phyloP scores from a whole-genome alignment of 2,113 vertebrate species.

The Mellivora capensis region DNA sequence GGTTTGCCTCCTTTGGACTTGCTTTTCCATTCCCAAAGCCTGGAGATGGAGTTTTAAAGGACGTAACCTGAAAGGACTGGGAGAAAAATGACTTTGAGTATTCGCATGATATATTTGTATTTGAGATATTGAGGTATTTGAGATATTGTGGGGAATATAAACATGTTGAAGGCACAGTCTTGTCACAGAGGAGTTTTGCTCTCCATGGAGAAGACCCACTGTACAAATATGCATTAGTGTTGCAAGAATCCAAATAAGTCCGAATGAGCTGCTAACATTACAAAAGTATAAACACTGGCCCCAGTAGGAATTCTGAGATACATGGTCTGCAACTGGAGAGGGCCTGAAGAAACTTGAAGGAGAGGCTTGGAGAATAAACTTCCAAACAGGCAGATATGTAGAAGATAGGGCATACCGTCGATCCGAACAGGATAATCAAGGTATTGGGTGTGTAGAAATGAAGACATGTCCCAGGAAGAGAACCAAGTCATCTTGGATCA shows the following conservation, averaged over 20 bases:
- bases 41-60: neutral
- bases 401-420: neutral
- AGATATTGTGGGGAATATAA: neutral
- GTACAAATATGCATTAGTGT: neutral
- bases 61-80: neutral
- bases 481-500: neutral
- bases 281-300: neutral
- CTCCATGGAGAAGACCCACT: neutral
- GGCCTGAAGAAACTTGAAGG: neutral
- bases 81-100: neutral
- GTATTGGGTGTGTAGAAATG: neutral
- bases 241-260: neutral
- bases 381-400: neutral
- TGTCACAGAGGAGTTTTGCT: neutral
- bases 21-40: neutral
- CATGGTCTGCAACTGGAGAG: neutral
- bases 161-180: neutral
- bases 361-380: neutral
- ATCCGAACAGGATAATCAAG: neutral
- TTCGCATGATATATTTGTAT: neutral
- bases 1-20: neutral
- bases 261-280: neutral
- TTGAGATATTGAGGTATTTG: neutral
- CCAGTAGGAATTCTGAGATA: neutral
- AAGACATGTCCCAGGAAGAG: neutral